Conservation (phyloP, 2,888 invertebrate genomes). For the Lithophane ornitopus region DNA sequence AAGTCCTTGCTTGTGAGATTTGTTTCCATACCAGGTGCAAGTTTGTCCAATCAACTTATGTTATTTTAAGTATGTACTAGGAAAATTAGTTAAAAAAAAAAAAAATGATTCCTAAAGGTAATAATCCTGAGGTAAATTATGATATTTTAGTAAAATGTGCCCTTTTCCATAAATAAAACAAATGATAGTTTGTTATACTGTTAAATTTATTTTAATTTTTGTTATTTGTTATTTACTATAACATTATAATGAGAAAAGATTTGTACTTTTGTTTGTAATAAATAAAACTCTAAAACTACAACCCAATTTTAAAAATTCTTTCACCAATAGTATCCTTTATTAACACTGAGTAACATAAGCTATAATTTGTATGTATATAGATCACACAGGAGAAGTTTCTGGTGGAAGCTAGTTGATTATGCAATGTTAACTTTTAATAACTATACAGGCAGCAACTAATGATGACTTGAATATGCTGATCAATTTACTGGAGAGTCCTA, state of each 20-base stretch:
- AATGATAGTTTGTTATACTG: not conserved
- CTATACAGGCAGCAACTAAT: constrained; percentile 88
- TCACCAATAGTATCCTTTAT: no score
- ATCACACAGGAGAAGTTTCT: no score
- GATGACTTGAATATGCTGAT: constrained; percentile 96
- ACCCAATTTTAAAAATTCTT: no score
- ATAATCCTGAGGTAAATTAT: not conserved
- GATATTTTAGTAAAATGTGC: not conserved
- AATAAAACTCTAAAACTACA: no score
- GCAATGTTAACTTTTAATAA: not conserved
- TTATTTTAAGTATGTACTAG: not conserved
- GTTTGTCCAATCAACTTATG: no score
- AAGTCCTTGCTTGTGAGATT: not conserved
- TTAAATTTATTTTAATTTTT: not conserved
- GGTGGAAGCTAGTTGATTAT: not conserved
- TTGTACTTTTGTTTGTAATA: no score
- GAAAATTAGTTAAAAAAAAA: not conserved
- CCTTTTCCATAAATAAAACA: not conserved
- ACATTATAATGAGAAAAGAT: no score
- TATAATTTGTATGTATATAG: no score
- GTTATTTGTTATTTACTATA: not conserved
- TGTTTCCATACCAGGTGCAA: not conserved
- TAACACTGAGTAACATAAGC: no score
- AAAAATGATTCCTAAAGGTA: not conserved
- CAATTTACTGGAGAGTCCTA: constrained; percentile 96